A percentile compares a stretch with the other conserved stretches of the same genome.
Conservation (phyloP, 1,140 invertebrate genomes). For the Scaptodrosophila lebanonensis region DNA sequence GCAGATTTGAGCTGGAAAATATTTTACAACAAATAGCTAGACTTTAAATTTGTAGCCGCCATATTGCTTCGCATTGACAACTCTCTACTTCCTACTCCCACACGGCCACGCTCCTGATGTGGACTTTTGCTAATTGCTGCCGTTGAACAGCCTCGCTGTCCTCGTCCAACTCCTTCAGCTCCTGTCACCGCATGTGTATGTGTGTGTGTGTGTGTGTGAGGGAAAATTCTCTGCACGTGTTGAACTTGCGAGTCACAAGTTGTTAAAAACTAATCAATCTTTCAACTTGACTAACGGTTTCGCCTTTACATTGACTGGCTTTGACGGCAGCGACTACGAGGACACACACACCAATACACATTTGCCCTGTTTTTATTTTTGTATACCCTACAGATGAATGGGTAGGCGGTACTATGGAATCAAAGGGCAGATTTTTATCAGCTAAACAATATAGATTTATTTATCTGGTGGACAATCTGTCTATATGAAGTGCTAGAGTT, state of each 20-base stretch:
- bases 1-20: conserved; percentile 6
- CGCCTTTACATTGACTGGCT: conserved; percentile 64
- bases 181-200: no score
- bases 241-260: conserved; percentile 59
- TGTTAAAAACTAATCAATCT: conserved; percentile 76
- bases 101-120: conserved; percentile 3
- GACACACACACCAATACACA: conserved; percentile 5
- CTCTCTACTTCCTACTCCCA: conserved; percentile 13
- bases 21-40: conserved; percentile 13
- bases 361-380: conserved; percentile 3
- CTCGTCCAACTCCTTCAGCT: background rate
- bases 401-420: no score
- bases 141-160: conserved; percentile 29
- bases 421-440: no score
- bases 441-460: no score
- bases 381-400: no score
- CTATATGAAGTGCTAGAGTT: no score
- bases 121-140: conserved; percentile 53
- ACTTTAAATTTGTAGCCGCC: background rate
- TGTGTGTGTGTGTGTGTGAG: no score
- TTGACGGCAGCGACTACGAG: conserved; percentile 41
- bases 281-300: conserved; percentile 71
- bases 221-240: conserved; percentile 61
- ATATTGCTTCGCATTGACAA: conserved; percentile 25
- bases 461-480: no score